Conservation (phyloP, 64 coral and sea anemone species). For the Orbicella faveolata region DNA sequence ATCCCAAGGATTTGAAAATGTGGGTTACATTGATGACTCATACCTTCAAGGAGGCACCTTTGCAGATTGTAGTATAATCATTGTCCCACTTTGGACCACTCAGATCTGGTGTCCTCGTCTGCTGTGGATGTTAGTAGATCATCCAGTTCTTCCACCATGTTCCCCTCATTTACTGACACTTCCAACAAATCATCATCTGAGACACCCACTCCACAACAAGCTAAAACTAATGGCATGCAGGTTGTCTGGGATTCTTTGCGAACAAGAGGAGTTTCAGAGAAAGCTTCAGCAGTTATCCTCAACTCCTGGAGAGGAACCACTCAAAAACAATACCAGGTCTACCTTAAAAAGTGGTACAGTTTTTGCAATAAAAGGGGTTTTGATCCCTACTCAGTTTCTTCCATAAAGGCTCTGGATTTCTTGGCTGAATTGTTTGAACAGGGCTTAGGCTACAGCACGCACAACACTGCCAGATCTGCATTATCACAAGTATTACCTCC, state of each 20-base stretch:
- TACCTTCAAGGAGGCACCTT: constrained; percentile 31
- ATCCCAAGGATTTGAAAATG: background rate
- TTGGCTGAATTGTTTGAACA: background rate
- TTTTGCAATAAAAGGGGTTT: constrained; percentile 34
- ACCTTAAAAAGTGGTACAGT: constrained; percentile 38
- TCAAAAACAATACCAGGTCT: background rate
- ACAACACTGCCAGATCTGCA: too few relatives aligned
- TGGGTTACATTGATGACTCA: background rate
- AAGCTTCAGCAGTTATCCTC: background rate
- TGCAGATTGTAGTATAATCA: constrained; percentile 17
- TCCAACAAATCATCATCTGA: background rate
- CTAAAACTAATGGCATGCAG: constrained; percentile 11
- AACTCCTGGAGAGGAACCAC: background rate
- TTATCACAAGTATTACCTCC: too few relatives aligned
- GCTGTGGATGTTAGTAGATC: background rate
- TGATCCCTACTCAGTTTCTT: constrained; percentile 33
- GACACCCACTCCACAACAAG: background rate
- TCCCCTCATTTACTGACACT: background rate
- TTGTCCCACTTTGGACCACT: constrained; percentile 19
- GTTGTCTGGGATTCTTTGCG: constrained; percentile 6
- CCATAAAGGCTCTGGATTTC: constrained; percentile 38
- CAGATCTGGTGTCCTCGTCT: constrained; percentile 35
- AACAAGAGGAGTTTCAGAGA: constrained; percentile 2
- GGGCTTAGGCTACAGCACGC: too few relatives aligned
- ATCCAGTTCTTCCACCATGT: constrained; percentile 2